Conservation (phyloP, 2,888 invertebrate genomes). For the Helobdella robusta region DNA sequence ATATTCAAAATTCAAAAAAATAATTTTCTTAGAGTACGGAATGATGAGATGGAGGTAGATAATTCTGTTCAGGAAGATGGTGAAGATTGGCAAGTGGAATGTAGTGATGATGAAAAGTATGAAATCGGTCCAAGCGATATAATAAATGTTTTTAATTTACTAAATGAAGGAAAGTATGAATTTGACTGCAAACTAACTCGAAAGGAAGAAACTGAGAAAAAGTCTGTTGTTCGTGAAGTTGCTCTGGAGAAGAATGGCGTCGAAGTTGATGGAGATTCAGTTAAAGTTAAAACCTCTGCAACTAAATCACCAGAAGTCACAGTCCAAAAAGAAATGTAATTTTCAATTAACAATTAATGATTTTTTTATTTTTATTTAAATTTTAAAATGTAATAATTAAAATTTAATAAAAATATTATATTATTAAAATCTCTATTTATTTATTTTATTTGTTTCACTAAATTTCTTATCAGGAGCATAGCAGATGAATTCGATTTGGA, state of each 20-base stretch:
- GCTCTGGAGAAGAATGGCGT: too few species aligned
- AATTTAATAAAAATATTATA: too few species aligned
- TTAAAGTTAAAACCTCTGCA: neutral
- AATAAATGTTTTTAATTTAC: constrained; percentile 4
- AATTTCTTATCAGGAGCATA: neutral
- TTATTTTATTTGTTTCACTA: neutral
- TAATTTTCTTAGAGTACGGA: too few species aligned
- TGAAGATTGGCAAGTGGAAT: neutral
- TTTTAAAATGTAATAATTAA: too few species aligned
- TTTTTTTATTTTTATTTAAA: neutral
- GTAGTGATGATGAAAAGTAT: constrained; percentile 14
- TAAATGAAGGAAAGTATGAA: constrained; percentile 5
- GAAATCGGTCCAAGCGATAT: constrained; percentile 18
- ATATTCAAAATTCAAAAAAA: too few species aligned
- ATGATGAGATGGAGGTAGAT: too few species aligned
- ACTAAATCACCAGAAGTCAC: constrained; percentile 1
- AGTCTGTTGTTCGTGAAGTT: too few species aligned
- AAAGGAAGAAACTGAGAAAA: too few species aligned
- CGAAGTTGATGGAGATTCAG: too few species aligned
- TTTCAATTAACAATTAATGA: neutral
- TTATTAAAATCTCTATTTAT: too few species aligned
- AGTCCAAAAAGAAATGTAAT: neutral
- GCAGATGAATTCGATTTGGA: constrained; percentile 22
- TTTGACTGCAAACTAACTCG: neutral
- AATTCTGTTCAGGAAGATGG: neutral